Evolutionary conservation across 2,113 vertebrate species (phyloP), one percentile per base, ranked within the genome.

Genomic region (Tupaia tana): DNA sequence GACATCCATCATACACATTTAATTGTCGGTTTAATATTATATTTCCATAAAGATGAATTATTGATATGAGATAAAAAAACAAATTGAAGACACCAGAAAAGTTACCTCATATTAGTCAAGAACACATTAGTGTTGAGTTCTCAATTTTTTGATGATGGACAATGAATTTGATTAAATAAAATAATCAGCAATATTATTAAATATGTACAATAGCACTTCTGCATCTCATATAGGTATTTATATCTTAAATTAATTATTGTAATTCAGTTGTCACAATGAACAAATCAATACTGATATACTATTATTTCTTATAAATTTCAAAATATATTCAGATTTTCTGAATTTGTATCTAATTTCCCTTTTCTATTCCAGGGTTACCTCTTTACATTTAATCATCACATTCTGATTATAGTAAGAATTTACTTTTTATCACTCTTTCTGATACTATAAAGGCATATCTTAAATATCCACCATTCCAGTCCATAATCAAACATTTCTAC

Each of bases 11-110:
- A 97, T 81, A 81, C 43, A 79, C 54, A 96, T 87, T 94, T 97
- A 96, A 97, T 95, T 98, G 91, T 93, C 96, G 96, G 52, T 87
- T 96, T 96, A 96, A 97, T 96, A 97, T 91, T 93, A 78, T n/a
- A 97, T 95, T 96, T 97, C 63, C 96, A 96, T 93, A 94, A 96
- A 81, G 11, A 93, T 95, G 86, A 94, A 94, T 96, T 96, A 97
- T 97, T 97, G 90, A 96, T 93, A 79, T 58, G 31, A 82, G 22
- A 7, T 85, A 22, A 91, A 95, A 94, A 95, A 90, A 75, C 66
- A 95, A 96, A 93, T 82, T 95, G 18, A 18, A 89, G 54, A 92
- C 52, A 86, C 31, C 34, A 86, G 14, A 93, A 77, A 93, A 93
- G 54, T 94, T 89, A 63, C 24, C 27, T 87, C 31, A 75, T 43